Conservation (phyloP, 2,888 invertebrate species). For the Brenthis daphne region DNA sequence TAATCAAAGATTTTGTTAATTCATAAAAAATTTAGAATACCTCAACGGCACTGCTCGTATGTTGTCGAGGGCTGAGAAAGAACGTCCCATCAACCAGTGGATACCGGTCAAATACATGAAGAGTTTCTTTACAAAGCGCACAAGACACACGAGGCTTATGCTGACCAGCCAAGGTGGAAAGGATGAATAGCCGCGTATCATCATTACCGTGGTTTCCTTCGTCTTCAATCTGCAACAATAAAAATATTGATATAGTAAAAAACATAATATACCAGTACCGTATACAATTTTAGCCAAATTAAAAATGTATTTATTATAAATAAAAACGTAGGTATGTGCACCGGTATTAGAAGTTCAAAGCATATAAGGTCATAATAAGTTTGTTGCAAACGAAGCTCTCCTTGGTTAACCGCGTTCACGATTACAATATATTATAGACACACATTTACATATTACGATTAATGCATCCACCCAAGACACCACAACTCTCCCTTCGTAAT, state of each 20-base stretch:
- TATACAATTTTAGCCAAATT: neutral
- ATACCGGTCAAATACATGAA: slow-evolving; percentile 98
- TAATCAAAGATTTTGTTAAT: neutral
- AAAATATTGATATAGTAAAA: neutral
- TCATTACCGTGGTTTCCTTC: slow-evolving; percentile 99
- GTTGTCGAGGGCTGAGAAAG: slow-evolving; percentile 97
- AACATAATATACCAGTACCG: neutral
- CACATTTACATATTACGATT: slow-evolving; percentile 80
- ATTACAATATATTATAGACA: slow-evolving; percentile 78
- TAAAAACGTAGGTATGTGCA: neutral
- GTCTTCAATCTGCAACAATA: slow-evolving; percentile 94
- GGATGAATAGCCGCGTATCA: slow-evolving; percentile 97
- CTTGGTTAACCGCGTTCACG: slow-evolving; percentile 64
- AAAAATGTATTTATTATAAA: neutral
- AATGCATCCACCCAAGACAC: slow-evolving; percentile 80
- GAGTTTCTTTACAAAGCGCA: slow-evolving; percentile 92
- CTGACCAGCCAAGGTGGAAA: slow-evolving; percentile 95
- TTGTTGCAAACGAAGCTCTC: slow-evolving; percentile 41
- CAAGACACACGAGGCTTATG: slow-evolving; percentile 93
- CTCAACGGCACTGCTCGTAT: slow-evolving; percentile 93
- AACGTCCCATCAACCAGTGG: slow-evolving; percentile 98
- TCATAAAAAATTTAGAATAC: slow-evolving; percentile 67
- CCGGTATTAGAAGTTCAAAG: neutral
- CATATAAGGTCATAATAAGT: neutral
- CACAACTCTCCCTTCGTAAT: slow-evolving; percentile 77